phyloP scores from a whole-genome alignment of 2,113 vertebrate species.

The Nettapus auritus region DNA sequence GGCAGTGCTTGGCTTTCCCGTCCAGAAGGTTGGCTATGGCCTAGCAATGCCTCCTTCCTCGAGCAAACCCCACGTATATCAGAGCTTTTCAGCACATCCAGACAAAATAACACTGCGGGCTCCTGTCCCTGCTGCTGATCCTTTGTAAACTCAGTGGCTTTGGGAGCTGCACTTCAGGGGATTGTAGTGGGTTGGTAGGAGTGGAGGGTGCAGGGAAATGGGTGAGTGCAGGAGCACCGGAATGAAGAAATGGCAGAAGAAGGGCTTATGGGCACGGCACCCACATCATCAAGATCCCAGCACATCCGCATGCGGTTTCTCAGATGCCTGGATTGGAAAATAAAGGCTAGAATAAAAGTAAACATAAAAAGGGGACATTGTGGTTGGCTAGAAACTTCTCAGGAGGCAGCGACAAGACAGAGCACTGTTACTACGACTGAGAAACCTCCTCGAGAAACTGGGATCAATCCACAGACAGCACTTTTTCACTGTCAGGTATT shows the following conservation, averaged over 20 bases:
- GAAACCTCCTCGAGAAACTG: background rate
- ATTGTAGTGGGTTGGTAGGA: background rate
- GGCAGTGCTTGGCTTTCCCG: background rate
- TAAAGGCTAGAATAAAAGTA: background rate
- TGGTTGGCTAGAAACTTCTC: background rate
- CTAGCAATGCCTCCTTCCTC: background rate
- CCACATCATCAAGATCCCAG: background rate
- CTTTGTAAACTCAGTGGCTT: background rate
- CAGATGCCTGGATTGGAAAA: background rate
- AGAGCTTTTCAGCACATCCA: background rate
- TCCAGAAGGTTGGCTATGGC: background rate
- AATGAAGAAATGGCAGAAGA: background rate
- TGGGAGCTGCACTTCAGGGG: background rate
- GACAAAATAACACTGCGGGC: background rate
- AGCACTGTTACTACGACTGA: background rate
- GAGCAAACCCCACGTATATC: background rate
- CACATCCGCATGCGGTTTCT: background rate
- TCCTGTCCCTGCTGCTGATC: background rate
- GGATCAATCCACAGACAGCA: background rate
- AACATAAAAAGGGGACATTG: background rate
- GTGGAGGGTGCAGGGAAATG: background rate
- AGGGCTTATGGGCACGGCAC: too few relatives aligned
- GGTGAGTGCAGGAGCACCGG: background rate
- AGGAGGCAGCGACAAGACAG: background rate
- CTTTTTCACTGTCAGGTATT: background rate